Percentiles rank a stretch among this genome's conserved stretches.
Conservation (phyloP, 2,113 vertebrate genomes). For the Vombatus ursinus region DNA sequence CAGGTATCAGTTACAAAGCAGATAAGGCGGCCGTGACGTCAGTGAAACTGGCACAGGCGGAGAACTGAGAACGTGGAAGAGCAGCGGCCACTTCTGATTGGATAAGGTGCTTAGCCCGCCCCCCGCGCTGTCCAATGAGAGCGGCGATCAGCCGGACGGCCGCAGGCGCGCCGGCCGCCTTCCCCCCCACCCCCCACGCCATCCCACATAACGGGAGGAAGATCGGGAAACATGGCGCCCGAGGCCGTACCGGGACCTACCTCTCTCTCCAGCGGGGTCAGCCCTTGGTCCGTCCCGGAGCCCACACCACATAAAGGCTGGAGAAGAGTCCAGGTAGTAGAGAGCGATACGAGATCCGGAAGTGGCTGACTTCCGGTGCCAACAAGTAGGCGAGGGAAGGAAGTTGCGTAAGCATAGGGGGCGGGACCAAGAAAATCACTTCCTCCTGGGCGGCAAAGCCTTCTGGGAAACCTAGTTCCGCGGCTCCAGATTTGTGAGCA, state of each 20-base stretch:
- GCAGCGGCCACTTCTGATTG: background rate
- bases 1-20: background rate
- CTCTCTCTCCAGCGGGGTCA: background rate
- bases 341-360: background rate
- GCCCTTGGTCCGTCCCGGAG: background rate
- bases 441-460: background rate
- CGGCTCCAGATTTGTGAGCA: background rate
- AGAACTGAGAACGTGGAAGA: background rate
- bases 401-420: background rate
- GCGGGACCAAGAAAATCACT: background rate
- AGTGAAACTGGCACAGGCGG: background rate
- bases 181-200: background rate
- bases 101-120: background rate
- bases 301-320: background rate
- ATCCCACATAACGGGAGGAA: background rate
- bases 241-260: background rate
- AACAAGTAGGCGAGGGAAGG: background rate
- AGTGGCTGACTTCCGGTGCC: background rate
- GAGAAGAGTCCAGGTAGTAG: background rate
- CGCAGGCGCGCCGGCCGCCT: background rate
- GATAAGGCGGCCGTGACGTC: background rate
- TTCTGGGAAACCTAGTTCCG: background rate
- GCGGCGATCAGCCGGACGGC: background rate
- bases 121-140: background rate
- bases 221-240: background rate